Percentiles rank a stretch among this genome's conserved stretches.
phyloP scores from a whole-genome alignment of 2,888 invertebrate species.

The Bursaphelenchus okinawaensis region DNA sequence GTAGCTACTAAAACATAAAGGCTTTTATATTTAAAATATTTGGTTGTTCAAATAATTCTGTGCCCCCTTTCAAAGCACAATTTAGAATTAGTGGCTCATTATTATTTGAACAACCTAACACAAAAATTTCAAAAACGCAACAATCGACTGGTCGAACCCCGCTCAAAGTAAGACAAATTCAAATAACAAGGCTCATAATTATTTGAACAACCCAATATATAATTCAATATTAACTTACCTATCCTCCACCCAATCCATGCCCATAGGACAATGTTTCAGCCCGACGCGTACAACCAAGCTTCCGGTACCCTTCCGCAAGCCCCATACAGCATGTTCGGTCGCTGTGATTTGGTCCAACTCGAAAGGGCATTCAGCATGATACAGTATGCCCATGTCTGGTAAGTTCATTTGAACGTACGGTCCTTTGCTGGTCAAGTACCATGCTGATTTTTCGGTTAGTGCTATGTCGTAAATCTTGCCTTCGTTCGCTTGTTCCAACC shows the following conservation, averaged over 20 bases:
- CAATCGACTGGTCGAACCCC: too few species aligned
- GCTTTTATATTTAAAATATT: background rate
- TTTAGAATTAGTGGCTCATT: too few species aligned
- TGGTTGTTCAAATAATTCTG: too few species aligned
- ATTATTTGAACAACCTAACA: too few species aligned
- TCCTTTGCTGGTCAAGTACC: constrained; percentile 33
- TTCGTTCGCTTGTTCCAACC: constrained; percentile 29
- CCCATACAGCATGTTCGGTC: constrained; percentile 37
- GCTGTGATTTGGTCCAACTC: constrained; percentile 25
- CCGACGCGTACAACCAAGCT: constrained; percentile 29
- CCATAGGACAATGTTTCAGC: constrained; percentile 34
- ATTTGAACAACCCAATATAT: background rate
- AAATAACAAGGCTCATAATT: background rate
- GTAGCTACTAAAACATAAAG: background rate
- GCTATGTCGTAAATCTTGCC: constrained; percentile 23
- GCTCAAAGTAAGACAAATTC: too few species aligned
- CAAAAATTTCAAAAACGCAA: too few species aligned
- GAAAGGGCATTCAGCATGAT: constrained; percentile 30
- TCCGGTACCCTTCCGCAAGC: constrained; percentile 22
- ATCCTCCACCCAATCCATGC: constrained; percentile 34
- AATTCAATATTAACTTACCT: constrained; percentile 8
- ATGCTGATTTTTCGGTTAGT: constrained; percentile 24
- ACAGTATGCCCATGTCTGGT: constrained; percentile 37
- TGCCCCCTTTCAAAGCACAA: too few species aligned
- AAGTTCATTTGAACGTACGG: constrained; percentile 33